Evolutionary conservation across 2,888 invertebrate species (phyloP), one percentile per base, ranked within the genome.

Genomic region (Meliscaeva auricollis): DNA sequence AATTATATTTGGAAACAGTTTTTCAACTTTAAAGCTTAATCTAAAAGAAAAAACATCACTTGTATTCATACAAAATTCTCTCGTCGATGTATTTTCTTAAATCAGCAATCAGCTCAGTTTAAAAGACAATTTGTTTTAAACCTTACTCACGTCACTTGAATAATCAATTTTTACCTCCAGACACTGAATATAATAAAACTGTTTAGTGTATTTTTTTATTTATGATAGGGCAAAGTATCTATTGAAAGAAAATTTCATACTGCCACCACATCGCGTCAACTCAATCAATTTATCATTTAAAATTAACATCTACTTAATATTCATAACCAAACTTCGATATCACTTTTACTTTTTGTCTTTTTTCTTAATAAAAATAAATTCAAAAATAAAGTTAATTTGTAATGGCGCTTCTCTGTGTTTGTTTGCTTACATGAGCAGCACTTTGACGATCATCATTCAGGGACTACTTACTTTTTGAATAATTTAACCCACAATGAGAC

Each of bases 321-420:
- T 77, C 70, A 62, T 44, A 41, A 50, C 50, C 38, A 7, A 50
- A 46, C 52, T 30, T 52, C 32, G 9, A 38, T n/a, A 73, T 77
- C 80, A 56, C 74, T 83, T 83, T 87, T 80, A 60, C 84, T 46
- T 81, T 76, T 69, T 38, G 15, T 46, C 35, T 0, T 15, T 1
- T 17, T 17, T 56, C 17, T 11, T 38, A 38, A 38, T 13, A 38
- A 38, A 38, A 38, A 38, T 35, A 11, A 20, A 38, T 11, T 15
- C 8, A 32, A 17, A 50, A 75, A 79, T 52, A 76, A 76, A 72
- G 20, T 44, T 72, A 72, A 70, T 83, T 70, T 76, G n/a, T 62
- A 73, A 76, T 72, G 74, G 70, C 62, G 72, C 76, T 74, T 82
- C 73, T 54, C 26, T 30, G 38, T 68, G 38, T 6, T 9, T 38